Evolutionary conservation across 2,888 invertebrate species (phyloP).

Genomic region (Odontothrips loti): DNA sequence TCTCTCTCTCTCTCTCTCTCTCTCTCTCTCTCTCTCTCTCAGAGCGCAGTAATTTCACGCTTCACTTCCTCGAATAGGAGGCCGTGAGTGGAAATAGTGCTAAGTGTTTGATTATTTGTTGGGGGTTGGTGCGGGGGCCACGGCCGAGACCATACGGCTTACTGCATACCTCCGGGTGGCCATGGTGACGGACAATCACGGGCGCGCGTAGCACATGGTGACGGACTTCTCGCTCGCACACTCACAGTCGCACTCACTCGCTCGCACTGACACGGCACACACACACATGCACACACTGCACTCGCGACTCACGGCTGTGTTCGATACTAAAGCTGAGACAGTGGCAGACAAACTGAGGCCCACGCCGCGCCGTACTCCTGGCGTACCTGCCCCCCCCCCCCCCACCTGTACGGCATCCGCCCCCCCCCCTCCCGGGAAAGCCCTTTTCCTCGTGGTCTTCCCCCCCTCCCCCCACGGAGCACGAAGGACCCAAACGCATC

Average conservation of each 20-base stretch:
- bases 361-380: neutral
- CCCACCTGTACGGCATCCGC: neutral
- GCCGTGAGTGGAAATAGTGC: no score
- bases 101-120: neutral
- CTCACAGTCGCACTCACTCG: neutral
- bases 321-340: neutral
- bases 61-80: no score
- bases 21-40: no score
- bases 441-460: neutral
- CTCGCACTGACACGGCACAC: neutral
- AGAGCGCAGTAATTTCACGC: no score
- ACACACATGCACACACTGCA: neutral
- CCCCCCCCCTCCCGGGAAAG: neutral
- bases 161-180: neutral
- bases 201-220: neutral
- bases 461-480: neutral
- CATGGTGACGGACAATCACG: neutral
- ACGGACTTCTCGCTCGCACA: neutral
- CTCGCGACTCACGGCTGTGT: neutral
- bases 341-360: neutral
- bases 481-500: neutral
- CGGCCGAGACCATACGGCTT: no score
- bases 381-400: neutral
- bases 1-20: no score
- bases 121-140: no score